Evolutionary conservation across 2,888 invertebrate species (phyloP).

Genomic region (Ichneumoninae sp.): DNA sequence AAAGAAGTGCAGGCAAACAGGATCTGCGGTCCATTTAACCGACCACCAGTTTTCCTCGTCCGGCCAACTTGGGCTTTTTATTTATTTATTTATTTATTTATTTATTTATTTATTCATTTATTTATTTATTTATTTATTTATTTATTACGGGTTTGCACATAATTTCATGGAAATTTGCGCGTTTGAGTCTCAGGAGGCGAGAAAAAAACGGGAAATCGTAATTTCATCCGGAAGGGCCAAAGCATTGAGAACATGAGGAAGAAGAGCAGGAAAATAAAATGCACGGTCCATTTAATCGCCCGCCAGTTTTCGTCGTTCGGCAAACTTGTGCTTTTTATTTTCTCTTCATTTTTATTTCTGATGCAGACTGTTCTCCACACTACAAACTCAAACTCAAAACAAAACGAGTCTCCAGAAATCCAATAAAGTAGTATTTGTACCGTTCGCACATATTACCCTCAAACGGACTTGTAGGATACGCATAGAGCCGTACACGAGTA

Average conservation of each 20-base stretch:
- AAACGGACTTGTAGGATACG: background rate
- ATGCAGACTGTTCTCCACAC: too few species aligned
- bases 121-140: slow-evolving; percentile 2
- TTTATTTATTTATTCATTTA: slow-evolving; percentile 27
- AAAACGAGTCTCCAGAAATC: background rate
- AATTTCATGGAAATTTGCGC: too few species aligned
- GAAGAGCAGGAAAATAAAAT: too few species aligned
- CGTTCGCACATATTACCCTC: background rate
- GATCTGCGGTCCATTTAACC: slow-evolving; percentile 63
- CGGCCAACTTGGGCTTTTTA: background rate
- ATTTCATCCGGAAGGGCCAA: too few species aligned
- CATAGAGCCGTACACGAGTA: background rate
- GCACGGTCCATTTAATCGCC: too few species aligned
- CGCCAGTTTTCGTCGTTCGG: too few species aligned
- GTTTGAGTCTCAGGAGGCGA: too few species aligned
- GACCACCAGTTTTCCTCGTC: slow-evolving; percentile 66
- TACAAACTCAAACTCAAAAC: too few species aligned
- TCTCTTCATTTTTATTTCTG: background rate
- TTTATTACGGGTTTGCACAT: too few species aligned
- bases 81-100: too few species aligned
- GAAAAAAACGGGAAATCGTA: too few species aligned
- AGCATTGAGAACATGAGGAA: too few species aligned
- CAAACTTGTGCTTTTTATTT: background rate
- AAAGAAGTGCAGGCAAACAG: slow-evolving; percentile 52
- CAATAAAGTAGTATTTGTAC: background rate